phyloP scores from a whole-genome alignment of 2,888 invertebrate species.

The Lycia hirtaria region DNA sequence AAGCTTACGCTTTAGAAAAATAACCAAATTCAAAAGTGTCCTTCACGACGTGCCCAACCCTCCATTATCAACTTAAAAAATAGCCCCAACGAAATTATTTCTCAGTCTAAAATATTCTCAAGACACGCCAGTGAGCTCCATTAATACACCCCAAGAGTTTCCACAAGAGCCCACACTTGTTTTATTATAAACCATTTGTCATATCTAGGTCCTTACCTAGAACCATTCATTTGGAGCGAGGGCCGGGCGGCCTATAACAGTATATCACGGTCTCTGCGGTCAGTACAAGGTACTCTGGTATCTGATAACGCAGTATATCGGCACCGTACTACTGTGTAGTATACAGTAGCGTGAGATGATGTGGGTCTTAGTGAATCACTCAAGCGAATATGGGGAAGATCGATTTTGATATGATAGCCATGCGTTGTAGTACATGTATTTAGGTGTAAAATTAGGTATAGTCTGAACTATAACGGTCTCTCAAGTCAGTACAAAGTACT shows the following conservation, averaged over 20 bases:
- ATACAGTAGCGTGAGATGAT: background rate
- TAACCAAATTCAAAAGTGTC: too few relatives aligned
- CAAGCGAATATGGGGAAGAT: background rate
- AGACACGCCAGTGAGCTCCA: constrained; percentile 4
- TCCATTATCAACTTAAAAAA: background rate
- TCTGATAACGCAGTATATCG: constrained; percentile 36
- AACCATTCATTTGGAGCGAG: constrained; percentile 53
- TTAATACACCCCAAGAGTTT: constrained; percentile 20
- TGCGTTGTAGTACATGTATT: background rate
- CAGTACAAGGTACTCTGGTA: constrained; percentile 39
- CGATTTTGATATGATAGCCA: background rate
- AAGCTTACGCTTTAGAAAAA: too few relatives aligned
- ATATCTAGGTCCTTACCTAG: constrained; percentile 50
- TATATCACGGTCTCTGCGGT: constrained; percentile 58
- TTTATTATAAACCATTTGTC: constrained; percentile 54
- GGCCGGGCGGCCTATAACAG: constrained; percentile 56
- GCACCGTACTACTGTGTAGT: background rate
- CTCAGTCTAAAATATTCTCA: background rate
- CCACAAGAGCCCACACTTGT: constrained; percentile 31
- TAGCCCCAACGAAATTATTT: background rate
- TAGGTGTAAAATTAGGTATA: background rate
- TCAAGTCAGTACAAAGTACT: constrained; percentile 49
- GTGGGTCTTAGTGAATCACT: background rate
- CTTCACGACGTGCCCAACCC: background rate
- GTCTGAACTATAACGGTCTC: constrained; percentile 47